These are phyloP conservation scores for Microcebus jonahi DNA, from an alignment of 2,113 vertebrate species.

Conservation along the genomic window DNA sequence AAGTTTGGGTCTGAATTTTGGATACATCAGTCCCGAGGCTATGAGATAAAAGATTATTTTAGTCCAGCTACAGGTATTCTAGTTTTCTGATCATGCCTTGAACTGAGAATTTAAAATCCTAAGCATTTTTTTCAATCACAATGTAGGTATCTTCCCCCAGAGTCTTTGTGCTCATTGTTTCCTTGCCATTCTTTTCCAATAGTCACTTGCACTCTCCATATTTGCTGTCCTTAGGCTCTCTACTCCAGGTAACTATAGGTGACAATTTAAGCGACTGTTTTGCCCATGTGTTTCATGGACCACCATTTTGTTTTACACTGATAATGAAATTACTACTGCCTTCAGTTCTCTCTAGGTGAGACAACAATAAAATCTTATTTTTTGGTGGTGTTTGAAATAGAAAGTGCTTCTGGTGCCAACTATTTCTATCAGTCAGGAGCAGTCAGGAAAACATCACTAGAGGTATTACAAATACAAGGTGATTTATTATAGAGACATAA, in stretches of 20 bases:
- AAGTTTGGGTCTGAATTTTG: neutral
- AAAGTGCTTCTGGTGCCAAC: slow-evolving; percentile 19
- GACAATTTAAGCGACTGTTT: neutral
- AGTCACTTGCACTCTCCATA: neutral
- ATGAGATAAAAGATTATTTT: neutral
- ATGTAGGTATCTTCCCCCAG: neutral
- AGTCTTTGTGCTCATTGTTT: neutral
- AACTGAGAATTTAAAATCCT: neutral
- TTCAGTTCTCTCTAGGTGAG: neutral
- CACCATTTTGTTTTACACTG: neutral
- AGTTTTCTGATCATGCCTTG: neutral
- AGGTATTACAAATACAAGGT: neutral
- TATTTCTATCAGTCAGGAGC: neutral
- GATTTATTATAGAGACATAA: neutral
- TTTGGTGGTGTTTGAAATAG: neutral
- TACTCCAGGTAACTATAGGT: neutral
- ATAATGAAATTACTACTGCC: neutral
- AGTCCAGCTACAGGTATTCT: neutral
- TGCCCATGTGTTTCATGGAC: neutral
- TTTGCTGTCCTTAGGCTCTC: neutral
- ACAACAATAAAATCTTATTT: neutral
- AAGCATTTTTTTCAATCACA: neutral
- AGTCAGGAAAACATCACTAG: neutral
- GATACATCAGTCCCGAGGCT: neutral
- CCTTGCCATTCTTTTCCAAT: neutral